These are phyloP conservation scores for Anoplolepis gracilipes DNA, from an alignment of 1,140 invertebrate genomes.

Conservation along the genomic window DNA sequence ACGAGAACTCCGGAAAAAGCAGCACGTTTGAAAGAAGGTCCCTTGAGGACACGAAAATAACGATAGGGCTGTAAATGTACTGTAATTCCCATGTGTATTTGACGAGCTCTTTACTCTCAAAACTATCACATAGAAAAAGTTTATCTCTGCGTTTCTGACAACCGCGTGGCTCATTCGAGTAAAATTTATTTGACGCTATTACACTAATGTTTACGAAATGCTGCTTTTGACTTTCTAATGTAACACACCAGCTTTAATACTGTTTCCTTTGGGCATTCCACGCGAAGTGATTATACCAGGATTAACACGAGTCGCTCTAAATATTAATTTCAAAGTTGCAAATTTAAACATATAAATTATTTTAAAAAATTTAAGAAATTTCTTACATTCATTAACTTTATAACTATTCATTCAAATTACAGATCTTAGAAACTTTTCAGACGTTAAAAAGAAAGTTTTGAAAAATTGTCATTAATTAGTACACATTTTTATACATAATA, in stretches of 20 bases:
- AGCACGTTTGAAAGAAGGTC: constrained; percentile 6
- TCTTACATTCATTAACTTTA: not conserved
- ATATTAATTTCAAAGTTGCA: not conserved
- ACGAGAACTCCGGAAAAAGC: constrained; percentile 4
- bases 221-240: not conserved
- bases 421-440: not conserved
- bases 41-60: constrained; percentile 19
- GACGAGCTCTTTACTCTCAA: constrained; percentile 21
- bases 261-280: not conserved
- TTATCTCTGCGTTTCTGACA: not conserved
- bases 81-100: constrained; percentile 24
- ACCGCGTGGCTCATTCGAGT: not conserved
- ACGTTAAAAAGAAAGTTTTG: not conserved
- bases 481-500: not conserved
- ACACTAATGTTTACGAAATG: not conserved
- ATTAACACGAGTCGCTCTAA: not conserved
- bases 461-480: not conserved
- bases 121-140: constrained; percentile 6
- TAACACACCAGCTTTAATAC: not conserved
- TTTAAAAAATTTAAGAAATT: not conserved
- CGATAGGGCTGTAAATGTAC: constrained; percentile 4
- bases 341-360: constrained; percentile 4
- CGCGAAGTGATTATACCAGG: not conserved
- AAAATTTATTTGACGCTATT: not conserved
- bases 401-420: too few species aligned